Base-by-base conservation (phyloP, 2,888 invertebrate genomes). In the Ophion slaviceki region DNA sequence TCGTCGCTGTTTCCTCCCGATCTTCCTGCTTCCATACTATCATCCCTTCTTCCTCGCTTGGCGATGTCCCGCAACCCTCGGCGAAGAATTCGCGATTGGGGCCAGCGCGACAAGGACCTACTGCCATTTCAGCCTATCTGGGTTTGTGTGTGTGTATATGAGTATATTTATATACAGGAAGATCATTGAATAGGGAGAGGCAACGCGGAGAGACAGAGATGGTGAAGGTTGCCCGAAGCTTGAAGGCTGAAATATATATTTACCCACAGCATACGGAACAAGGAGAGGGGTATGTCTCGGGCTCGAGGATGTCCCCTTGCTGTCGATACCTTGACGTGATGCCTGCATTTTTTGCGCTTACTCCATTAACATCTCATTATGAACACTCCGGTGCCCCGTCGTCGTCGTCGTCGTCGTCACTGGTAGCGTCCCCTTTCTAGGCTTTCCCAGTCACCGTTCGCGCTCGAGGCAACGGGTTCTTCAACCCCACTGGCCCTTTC, bases 361-460 rank as follows among this genome's bases (percentile, higher is more conserved):
- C 92, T 93, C 93, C 93, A 93, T 93, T 93, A 93, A 93, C 93
- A 93, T 93, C 93, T 93, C 93, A 93, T 93, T 93, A 93, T 92
- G 91, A 93, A 93, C 93, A 92, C 91, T 92, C 89, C 89, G 90
- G 87, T 89, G 91, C 88, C 89, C 89, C 88, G 79, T 76, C 88
- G 81, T 87, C 84, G 80, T 84, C 79, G n/a, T 84, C 80, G 71
- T 70, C 80, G 74, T 76, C 83, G 59, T 67, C 81, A 28, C 72
- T 80, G 32, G 67, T 53, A 67, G 61, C 83, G 71, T 71, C 81
- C 80, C 80, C 77, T 82, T 77, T 62, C 75, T 78, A 64, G 59
- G 72, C 78, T 62, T 80, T 84, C 84, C 62, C 71, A 82, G 71
- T 76, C 81, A 76, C 79, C 75, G 53, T 84, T 75, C 66, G 70